Evolutionary conservation across 1,140 invertebrate genomes (phyloP), one percentile per base, ranked within the genome.

Genomic region (Bombus ignitus): DNA sequence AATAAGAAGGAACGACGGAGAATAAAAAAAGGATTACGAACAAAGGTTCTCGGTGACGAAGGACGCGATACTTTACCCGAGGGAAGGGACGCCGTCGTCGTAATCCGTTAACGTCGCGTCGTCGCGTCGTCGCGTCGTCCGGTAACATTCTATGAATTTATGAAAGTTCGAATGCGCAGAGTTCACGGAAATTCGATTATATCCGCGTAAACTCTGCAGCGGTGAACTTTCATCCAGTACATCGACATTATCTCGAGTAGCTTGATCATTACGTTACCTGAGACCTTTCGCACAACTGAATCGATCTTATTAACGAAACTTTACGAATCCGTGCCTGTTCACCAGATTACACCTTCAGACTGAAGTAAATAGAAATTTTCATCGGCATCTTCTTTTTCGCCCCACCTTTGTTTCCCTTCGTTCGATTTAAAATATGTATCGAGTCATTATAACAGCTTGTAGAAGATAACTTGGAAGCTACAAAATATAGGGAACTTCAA

Each of bases 161-260:
- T 28, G 39, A 47, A 74, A 82, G 57, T 65, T 82, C 57, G 62
- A 74, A 74, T 42, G 42, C 44, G 47, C 47, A 6, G 53, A 47
- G 68, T 59, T 72, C 28, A 57, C 35, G 37, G 25, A 0, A 44
- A 32, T 73, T 81, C 70, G 6, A 81, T 81, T 57, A 57, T 18
- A 44, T 28, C 18, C 39, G 59, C 18, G 59, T 13, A 37, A 71
- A 66, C 47, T 37, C 35, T 70, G 9, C 18, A 70, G 10, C 3
- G n/a, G n/a, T 10, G 57, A 42, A 57, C 57, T 80, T 70, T 78
- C 59, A n/a, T 42, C 37, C 10, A 10, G 28, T 62, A 62, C 12
- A 12, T 62, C 25, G 22, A 3, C 22, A 68, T 32, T 53, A 53
- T 22, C 66, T 37, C 32, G 22, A 25, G 22, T 37, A 25, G 35